phyloP scores from a whole-genome alignment of 2,113 vertebrate species.

The Agapornis roseicollis region DNA sequence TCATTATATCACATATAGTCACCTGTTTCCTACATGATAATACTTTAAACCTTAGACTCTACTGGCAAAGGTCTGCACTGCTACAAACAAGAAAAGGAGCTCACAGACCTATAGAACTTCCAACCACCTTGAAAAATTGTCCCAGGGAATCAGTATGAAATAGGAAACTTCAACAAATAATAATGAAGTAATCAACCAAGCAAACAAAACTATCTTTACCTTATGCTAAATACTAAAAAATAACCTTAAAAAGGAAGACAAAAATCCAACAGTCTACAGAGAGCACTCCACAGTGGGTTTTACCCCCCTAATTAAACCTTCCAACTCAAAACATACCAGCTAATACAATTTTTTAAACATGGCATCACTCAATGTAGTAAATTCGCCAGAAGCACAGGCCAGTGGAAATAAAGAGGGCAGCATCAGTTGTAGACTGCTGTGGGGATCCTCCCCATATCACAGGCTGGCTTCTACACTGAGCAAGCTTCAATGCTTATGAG shows the following conservation, averaged over 20 bases:
- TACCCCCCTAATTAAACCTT: background rate
- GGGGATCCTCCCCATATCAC: accelerated
- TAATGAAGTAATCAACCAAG: background rate
- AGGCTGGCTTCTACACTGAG: background rate
- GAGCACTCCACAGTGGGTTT: background rate
- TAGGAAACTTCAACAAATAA: background rate
- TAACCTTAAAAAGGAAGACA: background rate
- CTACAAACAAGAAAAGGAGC: background rate
- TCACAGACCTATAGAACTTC: background rate
- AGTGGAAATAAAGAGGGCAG: background rate
- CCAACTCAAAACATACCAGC: background rate
- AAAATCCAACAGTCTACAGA: background rate
- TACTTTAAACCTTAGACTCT: background rate
- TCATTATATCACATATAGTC: background rate
- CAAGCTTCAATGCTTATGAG: accelerated
- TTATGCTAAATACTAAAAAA: background rate
- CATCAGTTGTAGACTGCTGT: background rate
- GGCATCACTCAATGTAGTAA: background rate
- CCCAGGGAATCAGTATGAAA: background rate
- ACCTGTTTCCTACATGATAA: background rate
- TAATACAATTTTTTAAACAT: background rate
- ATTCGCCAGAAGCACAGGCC: background rate
- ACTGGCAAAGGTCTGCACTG: background rate
- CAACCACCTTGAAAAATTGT: background rate
- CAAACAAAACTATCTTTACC: background rate